Conservation (phyloP, 2,797 vertebrate species). For the Hypotaenidia philippensis region DNA sequence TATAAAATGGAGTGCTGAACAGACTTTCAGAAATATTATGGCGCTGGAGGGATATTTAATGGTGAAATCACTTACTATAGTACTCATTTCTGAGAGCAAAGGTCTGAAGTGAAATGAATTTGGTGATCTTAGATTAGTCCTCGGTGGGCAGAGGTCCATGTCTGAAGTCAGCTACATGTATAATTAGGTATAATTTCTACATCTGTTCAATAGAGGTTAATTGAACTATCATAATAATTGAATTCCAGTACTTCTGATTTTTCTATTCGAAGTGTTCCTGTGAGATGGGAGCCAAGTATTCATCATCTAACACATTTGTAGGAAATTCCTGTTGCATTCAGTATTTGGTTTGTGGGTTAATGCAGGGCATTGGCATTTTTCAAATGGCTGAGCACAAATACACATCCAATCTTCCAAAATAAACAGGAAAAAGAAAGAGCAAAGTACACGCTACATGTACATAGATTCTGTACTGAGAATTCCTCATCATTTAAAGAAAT, state of each 20-base stretch:
- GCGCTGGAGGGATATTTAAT: slow-evolving; percentile 70
- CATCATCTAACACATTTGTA: slow-evolving; percentile 7
- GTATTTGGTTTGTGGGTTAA: slow-evolving; percentile 30
- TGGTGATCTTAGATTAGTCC: slow-evolving; percentile 59
- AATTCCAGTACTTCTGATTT: slow-evolving; percentile 51
- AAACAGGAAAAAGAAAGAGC: neutral
- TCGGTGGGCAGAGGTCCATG: slow-evolving; percentile 46
- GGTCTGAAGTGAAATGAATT: slow-evolving; percentile 66
- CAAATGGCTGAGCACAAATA: neutral
- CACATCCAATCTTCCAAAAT: neutral
- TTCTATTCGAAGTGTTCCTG: slow-evolving; percentile 44
- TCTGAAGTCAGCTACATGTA: slow-evolving; percentile 60
- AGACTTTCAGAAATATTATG: slow-evolving; percentile 57
- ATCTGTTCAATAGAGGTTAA: slow-evolving; percentile 65
- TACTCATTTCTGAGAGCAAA: slow-evolving; percentile 70
- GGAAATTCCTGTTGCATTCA: slow-evolving; percentile 11
- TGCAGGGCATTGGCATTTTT: slow-evolving; percentile 7
- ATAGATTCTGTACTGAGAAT: neutral
- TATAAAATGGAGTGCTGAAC: slow-evolving; percentile 33
- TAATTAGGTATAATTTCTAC: slow-evolving; percentile 68
- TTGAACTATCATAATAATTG: slow-evolving; percentile 70
- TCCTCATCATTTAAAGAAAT: neutral
- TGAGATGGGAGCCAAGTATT: slow-evolving; percentile 35
- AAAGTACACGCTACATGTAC: neutral
- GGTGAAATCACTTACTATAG: slow-evolving; percentile 62